phyloP scores from a whole-genome alignment of 2,797 vertebrate genomes.

The Lates japonicus region DNA sequence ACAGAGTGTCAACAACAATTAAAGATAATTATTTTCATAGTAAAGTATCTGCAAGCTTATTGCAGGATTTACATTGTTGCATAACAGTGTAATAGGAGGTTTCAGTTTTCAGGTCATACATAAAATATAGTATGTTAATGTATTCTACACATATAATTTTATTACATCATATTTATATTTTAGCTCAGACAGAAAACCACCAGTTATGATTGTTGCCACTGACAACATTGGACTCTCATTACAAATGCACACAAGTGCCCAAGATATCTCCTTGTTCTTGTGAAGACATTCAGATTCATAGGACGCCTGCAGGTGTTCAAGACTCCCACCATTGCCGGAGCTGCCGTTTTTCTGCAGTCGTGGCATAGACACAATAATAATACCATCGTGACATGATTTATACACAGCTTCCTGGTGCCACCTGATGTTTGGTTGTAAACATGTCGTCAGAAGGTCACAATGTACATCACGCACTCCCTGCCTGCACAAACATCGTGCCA shows the following conservation, averaged over 20 bases:
- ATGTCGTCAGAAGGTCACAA: constrained; percentile 49
- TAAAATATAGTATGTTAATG: neutral
- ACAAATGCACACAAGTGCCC: neutral
- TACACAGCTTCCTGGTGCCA: neutral
- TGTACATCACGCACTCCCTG: constrained; percentile 24
- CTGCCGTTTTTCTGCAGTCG: constrained; percentile 13
- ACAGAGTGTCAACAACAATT: constrained; percentile 14
- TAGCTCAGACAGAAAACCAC: neutral
- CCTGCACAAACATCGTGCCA: constrained; percentile 23
- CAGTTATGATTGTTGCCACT: constrained; percentile 4
- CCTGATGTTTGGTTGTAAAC: constrained; percentile 19
- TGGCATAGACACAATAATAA: neutral
- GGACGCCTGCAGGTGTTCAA: constrained; percentile 39
- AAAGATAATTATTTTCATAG: constrained; percentile 15
- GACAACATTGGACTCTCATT: neutral
- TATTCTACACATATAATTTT: neutral
- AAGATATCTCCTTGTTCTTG: constrained; percentile 26
- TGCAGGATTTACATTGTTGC: neutral
- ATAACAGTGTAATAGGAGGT: neutral
- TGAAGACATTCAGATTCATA: constrained; percentile 47
- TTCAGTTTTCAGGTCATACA: neutral
- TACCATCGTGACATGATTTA: neutral
- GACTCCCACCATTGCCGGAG: constrained; percentile 41
- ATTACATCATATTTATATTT: neutral
- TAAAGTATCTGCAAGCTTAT: neutral